A percentile compares a stretch with the other conserved stretches of the same genome.
These are phyloP conservation scores for Meriones psammophilus DNA, from an alignment of 2,797 vertebrate genomes.

Conservation along the genomic window DNA sequence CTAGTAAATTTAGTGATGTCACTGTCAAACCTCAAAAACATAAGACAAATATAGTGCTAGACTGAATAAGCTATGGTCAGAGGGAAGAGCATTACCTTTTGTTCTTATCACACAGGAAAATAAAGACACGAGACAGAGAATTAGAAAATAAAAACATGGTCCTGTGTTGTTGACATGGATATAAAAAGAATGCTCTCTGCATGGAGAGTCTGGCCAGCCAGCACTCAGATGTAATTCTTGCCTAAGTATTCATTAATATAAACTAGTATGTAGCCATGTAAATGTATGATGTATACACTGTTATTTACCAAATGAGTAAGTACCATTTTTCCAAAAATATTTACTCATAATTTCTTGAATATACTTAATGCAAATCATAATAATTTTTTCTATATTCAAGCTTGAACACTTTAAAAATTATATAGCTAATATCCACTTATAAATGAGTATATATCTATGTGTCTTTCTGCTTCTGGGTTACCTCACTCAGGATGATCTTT, in stretches of 20 bases:
- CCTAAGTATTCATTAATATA: not conserved
- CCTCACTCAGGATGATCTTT: too few species aligned
- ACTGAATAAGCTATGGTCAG: too few species aligned
- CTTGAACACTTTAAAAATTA: not conserved
- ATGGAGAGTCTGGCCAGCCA: not conserved
- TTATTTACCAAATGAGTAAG: not conserved
- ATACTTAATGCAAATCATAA: slow-evolving; percentile 15
- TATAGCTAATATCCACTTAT: too few species aligned
- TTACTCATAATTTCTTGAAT: slow-evolving; percentile 15
- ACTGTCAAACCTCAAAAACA: not conserved
- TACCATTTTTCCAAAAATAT: not conserved
- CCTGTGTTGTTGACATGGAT: not conserved
- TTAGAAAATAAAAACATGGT: not conserved
- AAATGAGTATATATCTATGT: too few species aligned
- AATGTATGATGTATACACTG: not conserved
- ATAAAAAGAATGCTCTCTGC: not conserved
- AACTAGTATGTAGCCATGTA: not conserved
- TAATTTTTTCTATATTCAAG: slow-evolving; percentile 22
- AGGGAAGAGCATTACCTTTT: not conserved
- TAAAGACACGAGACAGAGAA: not conserved
- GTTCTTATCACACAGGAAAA: not conserved
- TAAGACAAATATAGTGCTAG: not conserved
- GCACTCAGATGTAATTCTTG: not conserved
- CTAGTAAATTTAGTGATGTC: not conserved
- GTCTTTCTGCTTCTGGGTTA: too few species aligned